Evolutionary conservation across 2,888 invertebrate genomes (phyloP).

Genomic region (Aporophyla nigra): DNA sequence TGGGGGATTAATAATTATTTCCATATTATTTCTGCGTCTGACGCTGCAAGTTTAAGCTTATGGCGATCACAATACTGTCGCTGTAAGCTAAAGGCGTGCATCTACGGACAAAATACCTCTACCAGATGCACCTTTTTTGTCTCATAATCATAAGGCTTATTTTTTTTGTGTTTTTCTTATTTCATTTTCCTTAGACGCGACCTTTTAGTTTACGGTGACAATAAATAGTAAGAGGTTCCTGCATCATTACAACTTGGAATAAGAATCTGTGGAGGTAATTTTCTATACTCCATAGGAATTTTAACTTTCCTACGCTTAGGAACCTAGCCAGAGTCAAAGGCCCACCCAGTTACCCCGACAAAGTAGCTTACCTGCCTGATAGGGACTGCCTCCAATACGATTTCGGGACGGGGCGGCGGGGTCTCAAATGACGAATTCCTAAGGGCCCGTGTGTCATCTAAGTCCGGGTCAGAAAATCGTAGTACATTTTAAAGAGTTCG

Average conservation of each 20-base stretch:
- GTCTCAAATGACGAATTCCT: no score
- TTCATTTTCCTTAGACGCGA: background rate
- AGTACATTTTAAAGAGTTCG: background rate
- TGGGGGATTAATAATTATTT: background rate
- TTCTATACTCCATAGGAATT: background rate
- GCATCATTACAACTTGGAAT: slow-evolving; percentile 17
- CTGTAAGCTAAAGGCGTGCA: background rate
- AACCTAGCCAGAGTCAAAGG: no score
- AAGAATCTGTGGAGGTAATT: slow-evolving; percentile 20
- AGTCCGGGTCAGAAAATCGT: no score
- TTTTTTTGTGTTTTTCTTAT: background rate
- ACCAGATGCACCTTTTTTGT: background rate
- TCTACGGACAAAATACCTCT: background rate
- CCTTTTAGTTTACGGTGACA: background rate
- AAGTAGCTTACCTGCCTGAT: no score
- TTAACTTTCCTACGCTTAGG: background rate
- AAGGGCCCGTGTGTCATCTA: no score
- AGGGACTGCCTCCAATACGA: no score
- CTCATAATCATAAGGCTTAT: background rate
- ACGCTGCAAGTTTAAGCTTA: slow-evolving; percentile 4
- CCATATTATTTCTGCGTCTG: slow-evolving; percentile 16
- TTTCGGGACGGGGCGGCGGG: no score
- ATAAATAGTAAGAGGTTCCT: slow-evolving; percentile 46
- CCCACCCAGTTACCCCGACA: no score
- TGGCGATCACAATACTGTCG: background rate